phyloP scores from a whole-genome alignment of 2,888 invertebrate species.

The Dysmachus trigonus region DNA sequence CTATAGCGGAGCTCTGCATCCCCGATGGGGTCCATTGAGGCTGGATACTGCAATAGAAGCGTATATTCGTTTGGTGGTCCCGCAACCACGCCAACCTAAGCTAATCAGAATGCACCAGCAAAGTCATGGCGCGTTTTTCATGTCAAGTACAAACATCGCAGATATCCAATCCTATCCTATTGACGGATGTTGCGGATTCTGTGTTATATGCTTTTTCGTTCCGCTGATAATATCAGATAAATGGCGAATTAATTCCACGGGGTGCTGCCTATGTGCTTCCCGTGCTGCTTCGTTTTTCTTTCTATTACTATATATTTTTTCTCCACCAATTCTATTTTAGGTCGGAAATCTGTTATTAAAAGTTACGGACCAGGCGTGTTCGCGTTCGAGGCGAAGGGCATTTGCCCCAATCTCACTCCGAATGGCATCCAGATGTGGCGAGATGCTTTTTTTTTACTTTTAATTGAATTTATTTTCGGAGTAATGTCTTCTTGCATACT shows the following conservation, averaged over 20 bases:
- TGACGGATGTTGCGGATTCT: conserved; percentile 32
- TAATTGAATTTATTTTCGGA: conserved; percentile 16
- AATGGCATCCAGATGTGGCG: background rate
- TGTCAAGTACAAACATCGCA: conserved; percentile 26
- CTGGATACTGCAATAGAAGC: background rate
- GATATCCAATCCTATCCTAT: background rate
- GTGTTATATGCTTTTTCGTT: conserved; percentile 9
- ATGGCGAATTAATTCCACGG: conserved; percentile 19
- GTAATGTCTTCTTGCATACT: background rate
- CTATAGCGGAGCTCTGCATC: background rate
- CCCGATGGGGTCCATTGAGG: background rate
- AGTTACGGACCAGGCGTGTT: background rate
- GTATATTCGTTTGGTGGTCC: background rate
- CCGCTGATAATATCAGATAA: conserved; percentile 7
- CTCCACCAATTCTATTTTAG: background rate
- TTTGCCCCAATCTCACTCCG: background rate
- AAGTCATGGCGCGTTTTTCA: background rate
- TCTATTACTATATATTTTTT: background rate
- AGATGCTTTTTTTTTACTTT: background rate
- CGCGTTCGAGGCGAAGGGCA: background rate
- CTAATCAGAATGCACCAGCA: conserved; percentile 7
- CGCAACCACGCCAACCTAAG: background rate
- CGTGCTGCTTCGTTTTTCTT: background rate
- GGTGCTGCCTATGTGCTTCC: background rate
- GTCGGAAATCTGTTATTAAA: background rate